Conservation (phyloP, 2,888 invertebrate species). For the Eulithis prunata region DNA sequence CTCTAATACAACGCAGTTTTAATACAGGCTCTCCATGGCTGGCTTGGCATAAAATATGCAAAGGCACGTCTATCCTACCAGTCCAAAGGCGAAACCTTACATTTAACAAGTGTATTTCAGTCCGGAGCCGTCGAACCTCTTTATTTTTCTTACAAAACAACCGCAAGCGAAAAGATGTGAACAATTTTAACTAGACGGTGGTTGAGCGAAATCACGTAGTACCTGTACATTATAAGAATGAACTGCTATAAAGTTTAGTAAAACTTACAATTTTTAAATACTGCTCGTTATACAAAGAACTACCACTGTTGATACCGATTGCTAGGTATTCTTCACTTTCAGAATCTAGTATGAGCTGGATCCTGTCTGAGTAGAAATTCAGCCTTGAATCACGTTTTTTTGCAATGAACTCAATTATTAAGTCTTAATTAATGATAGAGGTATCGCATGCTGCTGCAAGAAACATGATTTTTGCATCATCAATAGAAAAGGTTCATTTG, state of each 20-base stretch:
- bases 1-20: conserved; percentile 36
- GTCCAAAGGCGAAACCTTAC: not conserved
- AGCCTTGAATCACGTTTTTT: not conserved
- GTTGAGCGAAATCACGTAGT: too few relatives aligned
- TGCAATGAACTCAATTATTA: not conserved
- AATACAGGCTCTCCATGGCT: conserved; percentile 36
- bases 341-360: not conserved
- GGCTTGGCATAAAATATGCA: conserved; percentile 49
- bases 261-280: too few relatives aligned
- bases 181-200: too few relatives aligned
- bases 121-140: too few relatives aligned
- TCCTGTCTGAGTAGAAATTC: not conserved
- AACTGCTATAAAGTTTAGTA: too few relatives aligned
- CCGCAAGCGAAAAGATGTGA: too few relatives aligned
- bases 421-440: not conserved
- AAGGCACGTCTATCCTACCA: conserved; percentile 40
- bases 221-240: too few relatives aligned
- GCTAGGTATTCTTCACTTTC: not conserved
- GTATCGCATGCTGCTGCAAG: not conserved
- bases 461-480: not conserved
- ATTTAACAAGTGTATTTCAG: not conserved
- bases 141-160: too few relatives aligned
- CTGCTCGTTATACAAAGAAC: too few relatives aligned
- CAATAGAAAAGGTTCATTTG: not conserved
- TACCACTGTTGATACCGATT: not conserved